Base-by-base conservation (phyloP, 2,797 vertebrate species). In the Ceryle rudis region DNA sequence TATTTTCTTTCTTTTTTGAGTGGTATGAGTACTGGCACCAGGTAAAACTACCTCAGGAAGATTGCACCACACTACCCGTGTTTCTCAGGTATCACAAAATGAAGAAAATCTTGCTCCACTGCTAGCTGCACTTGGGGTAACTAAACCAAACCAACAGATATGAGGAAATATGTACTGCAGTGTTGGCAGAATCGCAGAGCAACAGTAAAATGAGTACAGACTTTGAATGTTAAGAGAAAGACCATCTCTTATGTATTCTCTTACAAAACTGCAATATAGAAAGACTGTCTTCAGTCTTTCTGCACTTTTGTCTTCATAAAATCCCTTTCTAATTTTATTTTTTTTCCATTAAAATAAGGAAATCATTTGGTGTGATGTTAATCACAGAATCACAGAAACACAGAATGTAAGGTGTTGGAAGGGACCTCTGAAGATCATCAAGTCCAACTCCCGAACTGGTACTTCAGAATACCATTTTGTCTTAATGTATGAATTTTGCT, bases 31-130 rank as follows among this genome's bases (percentile, higher is more conserved):
- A 37, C 29, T 10, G 26, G 17, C 35, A 57, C 0, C 8, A 71
- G 21, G 11, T 81, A 51, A 49, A 85, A 37, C 16, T 54, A 15
- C 21, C 44, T 77, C 33, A 14, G 28, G 31, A 15, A 88, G 15
- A 28, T 44, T 0, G 0, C 8, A 26, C 37, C 15, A 64, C 17
- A 8, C 57, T 65, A 44, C 29, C 35, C 9, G 6, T 20, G 5
- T 55, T 73, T 81, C 22, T 54, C 51, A 46, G 61, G 12, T 81
- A 37, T 51, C 1, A 0, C 29, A 51, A 55, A 64, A 3, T 33
- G 37, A 58, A 77, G 65, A 64, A 81, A 72, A 87, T 3, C 18
- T 33, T 58, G 6, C 26, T 72, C 29, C 19, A 39, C 21, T 58
- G 23, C 44, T 69, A 60, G 51, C 8, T 69, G 52, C 35, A 23